Conservation (phyloP, 1,140 invertebrate genomes). For the Calephelis virginiensis region DNA sequence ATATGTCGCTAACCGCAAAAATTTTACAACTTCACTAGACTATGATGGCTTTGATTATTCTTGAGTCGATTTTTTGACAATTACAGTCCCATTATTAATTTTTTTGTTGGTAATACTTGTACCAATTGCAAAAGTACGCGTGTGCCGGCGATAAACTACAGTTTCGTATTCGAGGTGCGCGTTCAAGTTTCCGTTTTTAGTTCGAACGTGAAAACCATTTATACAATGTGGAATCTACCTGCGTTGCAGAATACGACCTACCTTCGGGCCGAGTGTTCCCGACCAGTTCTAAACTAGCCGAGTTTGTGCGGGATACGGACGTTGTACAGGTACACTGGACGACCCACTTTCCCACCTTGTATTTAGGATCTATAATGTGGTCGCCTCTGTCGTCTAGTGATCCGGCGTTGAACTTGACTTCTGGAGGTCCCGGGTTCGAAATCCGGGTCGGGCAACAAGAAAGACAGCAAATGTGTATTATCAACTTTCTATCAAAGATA, state of each 20-base stretch:
- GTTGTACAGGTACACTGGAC: not conserved
- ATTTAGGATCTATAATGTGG: too few species aligned
- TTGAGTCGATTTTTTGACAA: too few species aligned
- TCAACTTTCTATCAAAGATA: too few species aligned
- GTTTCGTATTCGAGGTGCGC: slow-evolving; percentile 55
- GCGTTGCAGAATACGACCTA: slow-evolving; percentile 55
- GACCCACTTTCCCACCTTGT: not conserved
- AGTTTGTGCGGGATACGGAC: not conserved
- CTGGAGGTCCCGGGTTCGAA: too few species aligned
- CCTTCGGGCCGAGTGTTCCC: slow-evolving; percentile 37
- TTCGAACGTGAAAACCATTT: slow-evolving; percentile 59
- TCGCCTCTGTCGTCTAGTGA: too few species aligned
- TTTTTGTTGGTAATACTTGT: not conserved
- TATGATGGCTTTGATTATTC: too few species aligned
- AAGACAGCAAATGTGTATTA: too few species aligned
- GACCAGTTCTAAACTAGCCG: slow-evolving; percentile 48
- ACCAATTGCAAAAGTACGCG: not conserved
- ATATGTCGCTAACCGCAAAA: too few species aligned
- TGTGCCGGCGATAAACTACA: not conserved
- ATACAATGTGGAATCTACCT: slow-evolving; percentile 62
- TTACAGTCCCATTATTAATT: too few species aligned
- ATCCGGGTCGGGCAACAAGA: too few species aligned
- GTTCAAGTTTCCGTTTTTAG: slow-evolving; percentile 60
- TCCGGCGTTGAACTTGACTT: too few species aligned
- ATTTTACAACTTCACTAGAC: too few species aligned